Conservation (phyloP, 1,140 invertebrate genomes). For the Chymomyza costata region DNA sequence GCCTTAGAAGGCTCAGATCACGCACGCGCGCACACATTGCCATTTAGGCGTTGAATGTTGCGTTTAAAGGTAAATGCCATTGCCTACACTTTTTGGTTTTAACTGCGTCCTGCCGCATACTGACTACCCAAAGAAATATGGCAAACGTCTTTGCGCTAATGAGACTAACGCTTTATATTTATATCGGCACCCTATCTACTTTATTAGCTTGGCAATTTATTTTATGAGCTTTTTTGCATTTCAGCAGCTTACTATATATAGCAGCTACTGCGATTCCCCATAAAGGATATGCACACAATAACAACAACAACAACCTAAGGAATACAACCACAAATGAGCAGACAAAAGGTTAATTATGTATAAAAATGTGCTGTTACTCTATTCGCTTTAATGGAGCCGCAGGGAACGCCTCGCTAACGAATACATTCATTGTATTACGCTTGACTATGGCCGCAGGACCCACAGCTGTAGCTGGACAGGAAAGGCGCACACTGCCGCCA, state of each 20-base stretch:
- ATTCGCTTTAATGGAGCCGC: constrained; percentile 16
- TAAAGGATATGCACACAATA: background rate
- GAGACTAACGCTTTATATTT: too few relatives aligned
- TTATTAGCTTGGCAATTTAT: constrained; percentile 72
- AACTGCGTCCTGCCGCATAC: too few relatives aligned
- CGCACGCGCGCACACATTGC: constrained; percentile 50
- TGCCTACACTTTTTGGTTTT: constrained; percentile 35
- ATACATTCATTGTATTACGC: too few relatives aligned
- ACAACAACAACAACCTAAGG: constrained; percentile 5
- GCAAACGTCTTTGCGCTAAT: too few relatives aligned
- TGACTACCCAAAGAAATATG: too few relatives aligned
- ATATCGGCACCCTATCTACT: too few relatives aligned
- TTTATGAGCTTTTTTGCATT: constrained; percentile 41
- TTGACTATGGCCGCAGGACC: too few relatives aligned
- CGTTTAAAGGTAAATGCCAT: constrained; percentile 64
- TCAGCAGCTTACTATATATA: background rate
- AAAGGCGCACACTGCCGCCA: too few relatives aligned
- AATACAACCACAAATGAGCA: constrained; percentile 21
- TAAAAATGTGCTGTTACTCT: constrained; percentile 1
- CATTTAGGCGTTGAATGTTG: constrained; percentile 69
- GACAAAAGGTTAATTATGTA: constrained; percentile 30
- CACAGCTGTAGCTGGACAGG: too few relatives aligned
- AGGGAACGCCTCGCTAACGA: constrained; percentile 29
- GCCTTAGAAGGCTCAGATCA: constrained; percentile 20
- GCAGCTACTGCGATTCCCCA: background rate